These are phyloP conservation scores for Xanthorhoe designata DNA, from an alignment of 2,888 invertebrate genomes.

Conservation along the genomic window DNA sequence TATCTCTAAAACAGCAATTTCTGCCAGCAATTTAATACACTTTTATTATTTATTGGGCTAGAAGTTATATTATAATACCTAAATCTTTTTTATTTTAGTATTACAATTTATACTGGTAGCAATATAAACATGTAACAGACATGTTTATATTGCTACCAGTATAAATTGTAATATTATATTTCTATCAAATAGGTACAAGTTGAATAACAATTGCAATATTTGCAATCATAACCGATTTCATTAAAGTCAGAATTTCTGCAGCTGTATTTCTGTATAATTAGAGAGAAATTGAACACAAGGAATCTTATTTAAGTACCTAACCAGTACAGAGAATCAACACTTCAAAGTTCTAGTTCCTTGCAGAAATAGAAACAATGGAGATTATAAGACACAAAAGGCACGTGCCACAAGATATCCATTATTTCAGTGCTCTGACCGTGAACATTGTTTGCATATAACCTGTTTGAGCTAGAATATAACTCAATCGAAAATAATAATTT, in stretches of 20 bases:
- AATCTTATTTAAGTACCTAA: background rate
- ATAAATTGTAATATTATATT: too few species aligned
- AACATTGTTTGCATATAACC: slow-evolving; percentile 15
- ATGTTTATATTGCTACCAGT: too few species aligned
- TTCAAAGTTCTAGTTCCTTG: background rate
- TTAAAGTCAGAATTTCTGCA: background rate
- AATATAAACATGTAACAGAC: too few species aligned
- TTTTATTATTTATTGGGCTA: background rate
- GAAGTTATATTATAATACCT: background rate
- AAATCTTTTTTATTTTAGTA: background rate
- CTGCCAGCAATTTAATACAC: background rate
- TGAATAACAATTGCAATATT: too few species aligned
- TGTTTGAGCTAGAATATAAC: slow-evolving; percentile 8
- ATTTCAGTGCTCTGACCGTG: slow-evolving; percentile 26
- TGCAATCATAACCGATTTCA: too few species aligned
- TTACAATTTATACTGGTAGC: too few species aligned
- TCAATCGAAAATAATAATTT: background rate
- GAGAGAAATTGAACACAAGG: background rate
- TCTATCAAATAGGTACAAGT: too few species aligned
- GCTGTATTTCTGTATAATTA: background rate
- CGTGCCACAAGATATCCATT: slow-evolving; percentile 9
- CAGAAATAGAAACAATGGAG: slow-evolving; percentile 3
- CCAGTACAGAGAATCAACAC: background rate
- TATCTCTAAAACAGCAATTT: background rate
- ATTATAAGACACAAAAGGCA: slow-evolving; percentile 10